phyloP scores from a whole-genome alignment of 1,140 invertebrate species.

The Pogonomyrmex barbatus region DNA sequence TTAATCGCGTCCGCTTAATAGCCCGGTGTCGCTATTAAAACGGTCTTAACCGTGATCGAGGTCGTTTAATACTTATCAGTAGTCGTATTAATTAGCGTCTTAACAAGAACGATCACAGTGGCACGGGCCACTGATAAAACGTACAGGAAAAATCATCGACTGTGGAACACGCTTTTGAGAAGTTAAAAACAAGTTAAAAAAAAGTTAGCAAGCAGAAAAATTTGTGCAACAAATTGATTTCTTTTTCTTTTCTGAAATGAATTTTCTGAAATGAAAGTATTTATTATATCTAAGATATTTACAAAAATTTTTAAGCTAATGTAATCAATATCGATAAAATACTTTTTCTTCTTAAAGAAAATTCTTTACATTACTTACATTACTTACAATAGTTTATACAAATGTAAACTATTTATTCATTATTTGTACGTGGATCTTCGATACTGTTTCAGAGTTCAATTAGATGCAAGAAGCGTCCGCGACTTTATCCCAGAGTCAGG shows the following conservation, averaged over 20 bases:
- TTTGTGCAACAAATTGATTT: no score
- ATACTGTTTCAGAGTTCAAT: background rate
- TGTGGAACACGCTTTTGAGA: background rate
- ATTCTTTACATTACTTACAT: background rate
- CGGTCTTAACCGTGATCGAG: slow-evolving; percentile 54
- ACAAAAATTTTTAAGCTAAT: background rate
- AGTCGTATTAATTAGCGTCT: slow-evolving; percentile 52
- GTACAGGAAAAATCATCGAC: background rate
- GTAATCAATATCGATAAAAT: background rate
- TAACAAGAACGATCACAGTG: slow-evolving; percentile 19
- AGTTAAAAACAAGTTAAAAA: no score
- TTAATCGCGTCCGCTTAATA: slow-evolving; percentile 23
- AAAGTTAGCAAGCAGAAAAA: no score
- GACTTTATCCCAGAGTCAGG: slow-evolving; percentile 15
- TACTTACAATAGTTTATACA: background rate
- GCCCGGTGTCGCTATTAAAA: slow-evolving; percentile 58
- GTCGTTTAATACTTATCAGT: slow-evolving; percentile 33
- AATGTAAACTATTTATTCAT: background rate
- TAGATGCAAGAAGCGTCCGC: slow-evolving; percentile 5
- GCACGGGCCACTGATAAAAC: background rate
- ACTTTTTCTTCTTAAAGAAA: background rate
- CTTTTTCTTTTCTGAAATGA: background rate
- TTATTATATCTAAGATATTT: slow-evolving; percentile 6
- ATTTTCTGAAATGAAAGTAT: background rate
- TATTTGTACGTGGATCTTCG: background rate